Base-by-base conservation (phyloP, 2,113 vertebrate genomes). In the Pelmatolapia mariae region DNA sequence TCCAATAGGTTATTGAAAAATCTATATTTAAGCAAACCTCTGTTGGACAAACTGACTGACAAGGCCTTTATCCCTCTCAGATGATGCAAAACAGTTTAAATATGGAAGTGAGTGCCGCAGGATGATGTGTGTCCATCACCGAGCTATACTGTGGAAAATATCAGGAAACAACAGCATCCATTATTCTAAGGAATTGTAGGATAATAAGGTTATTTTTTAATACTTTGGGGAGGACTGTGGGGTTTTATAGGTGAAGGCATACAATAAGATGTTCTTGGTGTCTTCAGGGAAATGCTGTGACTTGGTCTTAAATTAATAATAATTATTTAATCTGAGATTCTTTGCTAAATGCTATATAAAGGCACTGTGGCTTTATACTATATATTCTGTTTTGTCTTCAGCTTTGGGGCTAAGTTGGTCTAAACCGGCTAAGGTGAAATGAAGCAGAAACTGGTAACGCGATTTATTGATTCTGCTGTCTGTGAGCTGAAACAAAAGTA, bases 401-500 rank as follows among this genome's bases (percentile, higher is more conserved):
- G 57, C 83, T 82, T 36, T 33, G 85, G 38, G n/a, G 11, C 29
- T 38, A 71, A 86, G 29, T 82, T 33, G 59, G 24, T 81, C 57
- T 54, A 76, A 47, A 76, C 24, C 71, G 2, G 43, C 10, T 88
- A 47, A 87, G 91, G 90, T 88, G 81, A 92, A 92, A 92, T 86
- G 87, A 93, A 87, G 91, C 79, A 93, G 89, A 93, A 94, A 94
- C 84, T 85, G 88, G 82, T 83, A 89, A 91, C 85, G 87, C 86
- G 47, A 82, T 88, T 43, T 94, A 95, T 95, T 89, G 94, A 95
- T 95, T 82, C n/a, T 22, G 40, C 83, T 38, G 89, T 91, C 91
- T 85, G 88, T 89, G 88, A 84, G 87, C 86, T 89, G 91, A 95
- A 94, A 95, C 93, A 95, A 93, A 93, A 93, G 93, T 82, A 87